Percentiles rank a stretch among this genome's conserved stretches.
Conservation (phyloP, 2,888 invertebrate genomes). For the Epistrophe eligans region DNA sequence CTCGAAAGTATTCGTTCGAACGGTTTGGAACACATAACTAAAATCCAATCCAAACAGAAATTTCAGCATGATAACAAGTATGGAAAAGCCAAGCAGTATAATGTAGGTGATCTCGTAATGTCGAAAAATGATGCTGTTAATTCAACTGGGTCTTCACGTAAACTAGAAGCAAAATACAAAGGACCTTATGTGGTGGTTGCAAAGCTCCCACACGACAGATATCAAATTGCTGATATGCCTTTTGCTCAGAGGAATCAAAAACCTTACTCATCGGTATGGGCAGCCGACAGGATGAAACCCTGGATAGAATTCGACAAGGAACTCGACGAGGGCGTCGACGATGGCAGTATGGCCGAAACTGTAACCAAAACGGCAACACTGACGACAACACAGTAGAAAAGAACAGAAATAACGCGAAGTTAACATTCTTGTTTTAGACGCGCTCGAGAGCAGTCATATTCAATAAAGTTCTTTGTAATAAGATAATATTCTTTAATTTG, state of each 20-base stretch:
- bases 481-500: no score
- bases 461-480: no score
- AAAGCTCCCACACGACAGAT: background rate
- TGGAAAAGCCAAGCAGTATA: conserved; percentile 31
- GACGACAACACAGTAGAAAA: no score
- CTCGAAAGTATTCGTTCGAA: conserved; percentile 20
- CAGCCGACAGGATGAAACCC: conserved; percentile 34
- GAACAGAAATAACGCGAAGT: no score
- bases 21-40: conserved; percentile 31
- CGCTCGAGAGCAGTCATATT: no score
- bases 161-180: conserved; percentile 26
- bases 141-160: conserved; percentile 29
- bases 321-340: conserved; percentile 35
- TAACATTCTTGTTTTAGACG: no score
- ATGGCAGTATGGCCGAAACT: conserved; percentile 50
- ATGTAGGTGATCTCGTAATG: conserved; percentile 27
- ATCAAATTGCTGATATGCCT: background rate
- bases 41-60: conserved; percentile 40
- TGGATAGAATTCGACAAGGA: conserved; percentile 29
- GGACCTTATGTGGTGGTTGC: conserved; percentile 35
- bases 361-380: conserved; percentile 3
- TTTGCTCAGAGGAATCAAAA: background rate
- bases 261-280: conserved; percentile 37
- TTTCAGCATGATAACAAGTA: conserved; percentile 16
- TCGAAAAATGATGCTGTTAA: conserved; percentile 39